These are phyloP conservation scores for Eurois occulta DNA, from an alignment of 2,888 invertebrate genomes.

Conservation along the genomic window DNA sequence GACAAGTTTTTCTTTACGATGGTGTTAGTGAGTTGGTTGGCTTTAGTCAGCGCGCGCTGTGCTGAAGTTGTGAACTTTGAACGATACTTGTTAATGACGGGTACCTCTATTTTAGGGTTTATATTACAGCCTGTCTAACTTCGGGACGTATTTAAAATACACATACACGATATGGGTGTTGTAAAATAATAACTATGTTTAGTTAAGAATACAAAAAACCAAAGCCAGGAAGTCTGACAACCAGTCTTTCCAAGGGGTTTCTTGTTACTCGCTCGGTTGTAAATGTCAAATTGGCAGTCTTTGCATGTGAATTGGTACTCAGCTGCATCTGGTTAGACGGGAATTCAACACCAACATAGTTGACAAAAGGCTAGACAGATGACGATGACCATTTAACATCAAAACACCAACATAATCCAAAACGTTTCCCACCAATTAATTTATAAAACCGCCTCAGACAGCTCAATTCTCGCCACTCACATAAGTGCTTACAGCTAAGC, in stretches of 20 bases:
- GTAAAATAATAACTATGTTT: not conserved
- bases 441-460: slow-evolving; percentile 15
- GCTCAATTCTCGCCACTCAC: slow-evolving; percentile 19
- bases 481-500: slow-evolving; percentile 36
- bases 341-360: not conserved
- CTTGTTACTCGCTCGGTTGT: not conserved
- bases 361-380: not conserved
- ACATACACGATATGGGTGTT: not conserved
- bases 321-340: not conserved
- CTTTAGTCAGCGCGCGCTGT: slow-evolving; percentile 7
- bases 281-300: no score
- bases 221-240: not conserved
- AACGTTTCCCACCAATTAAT: slow-evolving; percentile 2
- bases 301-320: not conserved
- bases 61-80: not conserved
- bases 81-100: not conserved
- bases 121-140: slow-evolving; percentile 6
- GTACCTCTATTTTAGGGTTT: slow-evolving; percentile 5
- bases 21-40: slow-evolving; percentile 1
- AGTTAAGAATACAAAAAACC: not conserved
- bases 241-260: not conserved
- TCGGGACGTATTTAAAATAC: not conserved
- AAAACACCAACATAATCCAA: slow-evolving; percentile 15
- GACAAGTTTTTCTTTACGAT: slow-evolving; percentile 52
- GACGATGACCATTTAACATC: not conserved